Base-by-base conservation (phyloP, 2,797 vertebrate genomes). In the Distichodus sexfasciatus region DNA sequence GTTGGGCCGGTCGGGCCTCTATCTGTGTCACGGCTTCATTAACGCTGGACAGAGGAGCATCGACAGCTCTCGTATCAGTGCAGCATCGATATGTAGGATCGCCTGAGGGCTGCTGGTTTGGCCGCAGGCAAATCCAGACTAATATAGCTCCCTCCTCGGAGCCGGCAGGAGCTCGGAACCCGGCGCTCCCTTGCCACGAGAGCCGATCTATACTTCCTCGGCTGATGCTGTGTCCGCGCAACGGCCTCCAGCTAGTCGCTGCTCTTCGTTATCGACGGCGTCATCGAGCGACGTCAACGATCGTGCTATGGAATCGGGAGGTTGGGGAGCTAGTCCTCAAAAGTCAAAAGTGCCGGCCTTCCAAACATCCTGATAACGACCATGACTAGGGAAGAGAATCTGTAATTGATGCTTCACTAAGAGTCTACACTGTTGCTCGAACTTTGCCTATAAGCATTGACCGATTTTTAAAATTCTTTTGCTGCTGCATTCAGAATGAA, bases 241-340 rank as follows among this genome's bases (percentile, higher is more conserved):
- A 68, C 75, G 69, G 31, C 55, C 60, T 62, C 48, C 53, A 72
- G 72, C 60, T 69, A 71, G 74, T 63, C 58, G 35, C 36, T 31
- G 38, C 79, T 73, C 73, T 76, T 40, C 60, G 66, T 73, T 84
- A 87, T 86, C 73, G 86, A 86, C 81, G 78, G 80, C 78, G 83
- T 83, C 78, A 86, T 85, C 85, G 85, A 90, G 87, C 86, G 86
- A 78, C 87, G 87, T 88, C 86, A 87, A 90, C 89, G n/a, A n/a
- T n/a, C n/a, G n/a, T 78, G 83, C 29, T 35, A 77, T 84, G 76
- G 79, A n/a, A n/a, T n/a, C n/a, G n/a, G n/a, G n/a, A n/a, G n/a
- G n/a, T n/a, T n/a, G n/a, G n/a, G n/a, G n/a, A n/a, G n/a, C n/a
- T n/a, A n/a, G n/a, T n/a, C n/a, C n/a, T n/a, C n/a, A n/a, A n/a